Conservation (phyloP, 2,113 vertebrate genomes). For the Diadophis punctatus region DNA sequence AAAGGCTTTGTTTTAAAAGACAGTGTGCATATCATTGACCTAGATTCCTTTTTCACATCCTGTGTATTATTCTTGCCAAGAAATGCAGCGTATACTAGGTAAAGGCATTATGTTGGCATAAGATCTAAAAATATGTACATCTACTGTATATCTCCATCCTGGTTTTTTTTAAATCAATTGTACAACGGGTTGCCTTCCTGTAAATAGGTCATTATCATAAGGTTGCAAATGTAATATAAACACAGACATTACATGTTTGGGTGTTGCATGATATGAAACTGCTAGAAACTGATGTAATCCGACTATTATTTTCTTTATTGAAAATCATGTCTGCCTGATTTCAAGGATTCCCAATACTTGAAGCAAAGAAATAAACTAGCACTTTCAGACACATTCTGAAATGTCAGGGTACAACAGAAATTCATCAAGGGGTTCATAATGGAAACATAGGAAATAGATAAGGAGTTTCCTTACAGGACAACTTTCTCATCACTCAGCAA, state of each 20-base stretch:
- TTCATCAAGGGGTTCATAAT: background rate
- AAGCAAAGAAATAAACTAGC: background rate
- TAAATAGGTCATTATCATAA: slow-evolving; percentile 46
- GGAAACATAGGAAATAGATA: background rate
- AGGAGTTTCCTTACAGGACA: background rate
- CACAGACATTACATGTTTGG: background rate
- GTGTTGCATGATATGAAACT: slow-evolving; percentile 43
- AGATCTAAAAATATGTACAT: slow-evolving; percentile 43
- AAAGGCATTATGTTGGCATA: slow-evolving; percentile 51
- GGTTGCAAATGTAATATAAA: slow-evolving; percentile 12
- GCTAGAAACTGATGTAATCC: slow-evolving; percentile 2
- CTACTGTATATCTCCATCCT: slow-evolving; percentile 33
- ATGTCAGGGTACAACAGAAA: background rate
- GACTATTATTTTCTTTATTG: slow-evolving; percentile 33
- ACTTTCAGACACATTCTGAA: background rate
- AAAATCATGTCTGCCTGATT: background rate
- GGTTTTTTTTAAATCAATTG: slow-evolving; percentile 34
- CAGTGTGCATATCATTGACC: slow-evolving; percentile 71
- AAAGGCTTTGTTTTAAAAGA: slow-evolving; percentile 61
- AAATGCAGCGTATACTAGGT: slow-evolving; percentile 49
- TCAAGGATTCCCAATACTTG: background rate
- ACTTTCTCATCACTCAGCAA: background rate
- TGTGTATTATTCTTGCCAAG: slow-evolving; percentile 46
- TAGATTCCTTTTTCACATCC: slow-evolving; percentile 64
- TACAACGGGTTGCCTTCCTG: slow-evolving; percentile 48